A percentile compares a stretch with the other conserved stretches of the same genome.
phyloP scores from a whole-genome alignment of 2,797 vertebrate species.

The Iguana delicatissima region DNA sequence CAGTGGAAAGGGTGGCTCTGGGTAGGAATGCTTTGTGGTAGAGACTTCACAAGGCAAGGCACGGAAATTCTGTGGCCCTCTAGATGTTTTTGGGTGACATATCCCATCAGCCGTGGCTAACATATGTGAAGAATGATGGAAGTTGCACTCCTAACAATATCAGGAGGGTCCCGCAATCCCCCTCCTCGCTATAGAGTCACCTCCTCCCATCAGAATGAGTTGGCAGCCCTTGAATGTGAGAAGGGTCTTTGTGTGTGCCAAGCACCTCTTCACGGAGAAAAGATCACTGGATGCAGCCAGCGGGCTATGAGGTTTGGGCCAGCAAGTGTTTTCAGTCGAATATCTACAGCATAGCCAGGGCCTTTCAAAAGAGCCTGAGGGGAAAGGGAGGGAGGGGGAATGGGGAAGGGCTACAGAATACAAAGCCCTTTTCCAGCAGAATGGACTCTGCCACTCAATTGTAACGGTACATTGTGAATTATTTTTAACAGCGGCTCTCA shows the following conservation, averaged over 20 bases:
- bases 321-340: background rate
- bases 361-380: background rate
- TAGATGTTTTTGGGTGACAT: too few species aligned
- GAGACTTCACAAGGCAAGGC: too few species aligned
- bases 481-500: constrained; percentile 90
- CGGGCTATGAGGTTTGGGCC: background rate
- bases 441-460: constrained; percentile 59
- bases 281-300: too few species aligned
- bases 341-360: background rate
- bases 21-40: background rate
- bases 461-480: constrained; percentile 75
- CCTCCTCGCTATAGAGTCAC: too few species aligned
- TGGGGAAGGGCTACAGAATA: background rate
- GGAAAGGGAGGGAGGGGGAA: background rate
- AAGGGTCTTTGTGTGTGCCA: background rate
- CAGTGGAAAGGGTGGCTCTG: background rate
- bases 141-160: too few species aligned
- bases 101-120: too few species aligned
- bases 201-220: too few species aligned
- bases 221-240: background rate
- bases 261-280: background rate
- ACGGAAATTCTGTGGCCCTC: too few species aligned
- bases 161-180: too few species aligned
- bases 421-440: constrained; percentile 29
- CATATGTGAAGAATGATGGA: too few species aligned